Evolutionary conservation across 1,140 invertebrate genomes (phyloP), one percentile per base, ranked within the genome.

Genomic region (Harpegnathos saltator): DNA sequence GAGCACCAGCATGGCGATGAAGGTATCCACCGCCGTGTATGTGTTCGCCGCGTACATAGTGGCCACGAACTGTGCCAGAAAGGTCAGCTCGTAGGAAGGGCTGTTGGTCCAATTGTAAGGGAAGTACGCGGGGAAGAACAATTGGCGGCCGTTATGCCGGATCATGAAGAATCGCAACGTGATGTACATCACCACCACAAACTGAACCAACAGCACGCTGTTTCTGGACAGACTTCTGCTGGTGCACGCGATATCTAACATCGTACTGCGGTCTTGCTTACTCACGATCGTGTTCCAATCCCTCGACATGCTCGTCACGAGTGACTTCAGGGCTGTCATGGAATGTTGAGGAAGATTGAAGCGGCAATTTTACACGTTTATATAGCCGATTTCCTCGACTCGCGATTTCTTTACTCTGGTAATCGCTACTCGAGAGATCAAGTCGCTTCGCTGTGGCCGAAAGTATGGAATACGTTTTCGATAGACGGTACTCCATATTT

Each of bases 1-100:
- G 0, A 94, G 92, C 24, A 95, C 90, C n/a, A 95, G 63, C 3
- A 92, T 90, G 1, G 91, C 91, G n/a, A 95, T 91, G 22, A 95
- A 89, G 1, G 91, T 93, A 54, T 95, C 95, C 52, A 95, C 92
- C 17, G 89, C 89, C 0, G 95, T 89, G 81, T 95, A 95, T 4
- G 93, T 88, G 3, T 69, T 87, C 1, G 93, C 94, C 0, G 92
- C 90, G 0, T 93, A 81, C 7, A 87, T 65, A 1, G 93, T 65
- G 0, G 92, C 92, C 0, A 90, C n/a, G 1, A 94, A 86, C 87
- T 95, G 95, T 19, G 92, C 93, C 0, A 89, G 1, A 62, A 94
- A 94, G 0, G 94, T 95, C 12, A 95, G 44, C 81, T 95, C 93
- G 77, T 93, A 95, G 0, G 89, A 91, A 17, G 95, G 94, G 0